Conservation (phyloP, 2,113 vertebrate genomes). For the Tringa solitaria region DNA sequence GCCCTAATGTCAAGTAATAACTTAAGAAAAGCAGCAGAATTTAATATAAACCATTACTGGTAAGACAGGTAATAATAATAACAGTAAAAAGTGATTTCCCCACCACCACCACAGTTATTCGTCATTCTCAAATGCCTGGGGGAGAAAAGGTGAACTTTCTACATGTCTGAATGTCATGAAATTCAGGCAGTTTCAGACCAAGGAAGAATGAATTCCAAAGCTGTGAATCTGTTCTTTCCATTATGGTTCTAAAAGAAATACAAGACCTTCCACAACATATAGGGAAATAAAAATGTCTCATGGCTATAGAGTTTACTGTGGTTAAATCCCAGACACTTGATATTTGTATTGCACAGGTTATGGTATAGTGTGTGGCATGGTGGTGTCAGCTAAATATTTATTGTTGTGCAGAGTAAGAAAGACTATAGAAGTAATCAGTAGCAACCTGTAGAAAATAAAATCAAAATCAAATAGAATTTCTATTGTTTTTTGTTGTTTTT, state of each 20-base stretch:
- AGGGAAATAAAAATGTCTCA: slow-evolving; percentile 30
- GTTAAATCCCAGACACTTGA: background rate
- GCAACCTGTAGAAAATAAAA: background rate
- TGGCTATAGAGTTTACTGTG: background rate
- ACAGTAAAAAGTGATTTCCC: slow-evolving; percentile 55
- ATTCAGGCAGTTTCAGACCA: slow-evolving; percentile 44
- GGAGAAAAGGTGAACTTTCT: slow-evolving; percentile 64
- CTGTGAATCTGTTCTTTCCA: slow-evolving; percentile 61
- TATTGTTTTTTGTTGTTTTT: background rate
- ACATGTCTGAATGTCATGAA: slow-evolving; percentile 48
- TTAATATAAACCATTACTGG: slow-evolving; percentile 59
- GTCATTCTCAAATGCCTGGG: slow-evolving; percentile 45
- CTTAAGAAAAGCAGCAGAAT: slow-evolving; percentile 50
- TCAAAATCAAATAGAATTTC: background rate
- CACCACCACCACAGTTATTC: slow-evolving; percentile 34
- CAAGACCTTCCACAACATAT: slow-evolving; percentile 5
- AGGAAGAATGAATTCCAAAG: slow-evolving; percentile 44
- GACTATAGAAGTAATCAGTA: background rate
- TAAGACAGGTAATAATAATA: slow-evolving; percentile 64
- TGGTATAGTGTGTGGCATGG: background rate
- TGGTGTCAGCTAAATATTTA: background rate
- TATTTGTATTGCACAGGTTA: background rate
- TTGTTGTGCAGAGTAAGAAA: background rate
- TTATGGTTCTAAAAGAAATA: slow-evolving; percentile 46
- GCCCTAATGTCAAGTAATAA: slow-evolving; percentile 57